Percentiles rank a stretch among this genome's conserved stretches.
Conservation (phyloP, 2,113 vertebrate species). For the Struthidea cinerea region DNA sequence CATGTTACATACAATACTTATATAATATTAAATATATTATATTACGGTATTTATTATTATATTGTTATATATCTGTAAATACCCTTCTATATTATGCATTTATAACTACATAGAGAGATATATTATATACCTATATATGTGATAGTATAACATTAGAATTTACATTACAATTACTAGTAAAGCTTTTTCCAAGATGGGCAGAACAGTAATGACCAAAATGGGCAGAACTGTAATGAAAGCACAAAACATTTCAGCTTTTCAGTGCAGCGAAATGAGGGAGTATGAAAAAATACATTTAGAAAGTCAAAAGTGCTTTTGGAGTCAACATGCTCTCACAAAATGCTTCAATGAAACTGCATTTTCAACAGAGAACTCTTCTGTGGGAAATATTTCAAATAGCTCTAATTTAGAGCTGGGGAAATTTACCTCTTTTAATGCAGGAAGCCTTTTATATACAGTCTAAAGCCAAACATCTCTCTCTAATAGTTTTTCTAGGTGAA, state of each 20-base stretch:
- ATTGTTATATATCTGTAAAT: not conserved
- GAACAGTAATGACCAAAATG: not conserved
- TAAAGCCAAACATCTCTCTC: constrained; percentile 39
- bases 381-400: constrained; percentile 57
- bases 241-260: constrained; percentile 12
- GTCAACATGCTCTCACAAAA: constrained; percentile 49
- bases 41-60: not conserved
- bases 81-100: not conserved
- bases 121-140: not conserved
- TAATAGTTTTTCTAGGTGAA: constrained; percentile 54
- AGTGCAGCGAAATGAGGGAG: not conserved
- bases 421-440: constrained; percentile 47
- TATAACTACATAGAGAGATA: not conserved
- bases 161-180: not conserved
- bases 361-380: constrained; percentile 58
- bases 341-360: constrained; percentile 53
- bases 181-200: not conserved
- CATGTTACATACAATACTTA: not conserved
- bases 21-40: not conserved
- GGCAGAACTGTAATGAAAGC: not conserved
- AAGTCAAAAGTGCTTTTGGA: constrained; percentile 52
- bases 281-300: constrained; percentile 30
- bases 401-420: constrained; percentile 50
- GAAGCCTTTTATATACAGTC: constrained; percentile 47
- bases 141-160: not conserved